Conservation (phyloP, 37 sponge, comb jelly and placozoan species). For the Spongia lamella region DNA sequence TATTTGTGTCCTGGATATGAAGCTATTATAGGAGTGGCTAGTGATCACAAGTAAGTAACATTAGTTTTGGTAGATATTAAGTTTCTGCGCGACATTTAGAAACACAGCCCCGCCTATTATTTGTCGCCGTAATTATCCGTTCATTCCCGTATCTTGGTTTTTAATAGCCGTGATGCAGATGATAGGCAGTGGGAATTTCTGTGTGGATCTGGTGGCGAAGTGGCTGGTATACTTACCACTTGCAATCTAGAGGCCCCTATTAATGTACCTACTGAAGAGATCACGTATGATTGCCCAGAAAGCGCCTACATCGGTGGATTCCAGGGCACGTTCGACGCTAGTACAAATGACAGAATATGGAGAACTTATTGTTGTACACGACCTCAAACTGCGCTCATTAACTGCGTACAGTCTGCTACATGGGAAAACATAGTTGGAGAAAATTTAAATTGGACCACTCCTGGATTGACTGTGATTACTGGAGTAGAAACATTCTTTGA, state of each 20-base stretch:
- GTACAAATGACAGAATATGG: conserved; percentile 62
- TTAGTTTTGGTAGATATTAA: not conserved
- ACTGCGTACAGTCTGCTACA: conserved; percentile 38
- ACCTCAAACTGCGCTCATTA: conserved; percentile 49
- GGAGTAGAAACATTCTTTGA: conserved; percentile 62
- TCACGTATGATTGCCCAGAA: conserved; percentile 56
- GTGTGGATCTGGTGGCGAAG: conserved; percentile 50
- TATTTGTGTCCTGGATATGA: conserved; percentile 42
- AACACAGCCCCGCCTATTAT: too few relatives aligned
- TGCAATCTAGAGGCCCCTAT: conserved; percentile 62
- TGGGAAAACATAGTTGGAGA: conserved; percentile 55
- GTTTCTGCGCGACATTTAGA: not conserved
- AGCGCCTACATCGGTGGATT: conserved; percentile 67
- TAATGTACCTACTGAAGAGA: conserved; percentile 10
- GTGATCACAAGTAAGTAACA: conserved; percentile 37
- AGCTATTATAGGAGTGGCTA: conserved; percentile 56
- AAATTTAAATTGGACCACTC: conserved; percentile 37
- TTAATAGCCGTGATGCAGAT: not conserved
- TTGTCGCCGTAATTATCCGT: too few relatives aligned
- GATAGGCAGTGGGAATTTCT: conserved; percentile 65
- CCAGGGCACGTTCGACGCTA: conserved; percentile 21
- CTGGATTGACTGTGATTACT: conserved; percentile 32
- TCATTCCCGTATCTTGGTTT: not conserved
- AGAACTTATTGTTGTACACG: conserved; percentile 70
- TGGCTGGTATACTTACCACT: conserved; percentile 46